Conservation (phyloP, 2,797 vertebrate genomes). For the Paratrypauchen microcephalus region DNA sequence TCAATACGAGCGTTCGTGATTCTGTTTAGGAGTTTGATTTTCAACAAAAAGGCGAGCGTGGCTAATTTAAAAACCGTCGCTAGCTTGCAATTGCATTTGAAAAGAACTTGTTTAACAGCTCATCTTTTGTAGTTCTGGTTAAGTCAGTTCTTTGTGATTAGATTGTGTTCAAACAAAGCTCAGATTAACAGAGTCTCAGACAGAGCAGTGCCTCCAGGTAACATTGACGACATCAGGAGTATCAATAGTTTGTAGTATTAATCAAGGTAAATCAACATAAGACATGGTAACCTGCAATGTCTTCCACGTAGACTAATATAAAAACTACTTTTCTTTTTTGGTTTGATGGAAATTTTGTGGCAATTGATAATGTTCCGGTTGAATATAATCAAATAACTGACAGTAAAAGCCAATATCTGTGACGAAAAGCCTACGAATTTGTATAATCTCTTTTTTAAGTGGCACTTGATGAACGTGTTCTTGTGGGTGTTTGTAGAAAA, state of each 20-base stretch:
- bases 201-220: no score
- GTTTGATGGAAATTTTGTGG: not conserved
- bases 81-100: no score
- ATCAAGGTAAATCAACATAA: not conserved
- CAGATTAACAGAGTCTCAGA: no score
- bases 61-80: no score
- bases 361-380: conserved; percentile 12
- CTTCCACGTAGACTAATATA: conserved; percentile 24
- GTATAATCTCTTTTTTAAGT: not conserved
- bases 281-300: conserved; percentile 12
- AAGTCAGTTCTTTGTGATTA: no score
- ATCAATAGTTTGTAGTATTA: not conserved
- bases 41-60: no score
- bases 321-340: conserved; percentile 25
- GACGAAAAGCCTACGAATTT: not conserved
- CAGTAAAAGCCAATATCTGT: not conserved
- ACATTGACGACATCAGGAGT: no score
- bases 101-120: no score
- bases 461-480: conserved; percentile 6
- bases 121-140: no score
- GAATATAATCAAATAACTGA: not conserved
- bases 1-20: no score
- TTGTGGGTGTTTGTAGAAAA: conserved; percentile 11
- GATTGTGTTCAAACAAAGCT: no score
- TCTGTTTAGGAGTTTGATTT: no score